Conservation (phyloP, 2,797 vertebrate species). For the Channa striata region DNA sequence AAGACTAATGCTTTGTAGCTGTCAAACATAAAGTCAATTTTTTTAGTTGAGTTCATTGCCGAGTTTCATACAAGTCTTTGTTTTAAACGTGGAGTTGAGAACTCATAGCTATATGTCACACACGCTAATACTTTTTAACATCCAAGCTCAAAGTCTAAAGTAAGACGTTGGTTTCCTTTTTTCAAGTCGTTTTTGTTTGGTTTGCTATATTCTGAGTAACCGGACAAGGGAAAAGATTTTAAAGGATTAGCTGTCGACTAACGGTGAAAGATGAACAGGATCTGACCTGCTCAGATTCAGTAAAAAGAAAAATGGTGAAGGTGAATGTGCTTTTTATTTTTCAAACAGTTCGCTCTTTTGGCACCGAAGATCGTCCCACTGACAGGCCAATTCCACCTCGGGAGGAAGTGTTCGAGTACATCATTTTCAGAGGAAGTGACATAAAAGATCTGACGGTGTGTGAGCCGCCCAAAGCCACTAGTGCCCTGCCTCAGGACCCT, state of each 20-base stretch:
- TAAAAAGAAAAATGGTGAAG: too few relatives aligned
- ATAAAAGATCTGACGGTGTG: slow-evolving; percentile 99
- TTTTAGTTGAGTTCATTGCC: too few relatives aligned
- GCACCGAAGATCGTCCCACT: slow-evolving; percentile 96
- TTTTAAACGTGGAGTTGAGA: neutral
- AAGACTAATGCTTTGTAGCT: fast-evolving
- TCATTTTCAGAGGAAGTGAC: slow-evolving; percentile 97
- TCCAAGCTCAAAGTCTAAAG: neutral
- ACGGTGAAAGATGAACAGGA: too few relatives aligned
- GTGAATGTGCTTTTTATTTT: neutral
- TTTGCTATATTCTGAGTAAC: too few relatives aligned
- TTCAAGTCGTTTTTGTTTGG: neutral
- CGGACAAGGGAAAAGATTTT: too few relatives aligned
- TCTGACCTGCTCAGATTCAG: neutral
- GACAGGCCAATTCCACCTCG: slow-evolving; percentile 97
- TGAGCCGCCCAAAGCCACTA: slow-evolving; percentile 95
- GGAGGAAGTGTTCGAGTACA: slow-evolving; percentile 98
- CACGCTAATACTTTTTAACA: neutral
- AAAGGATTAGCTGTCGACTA: too few relatives aligned
- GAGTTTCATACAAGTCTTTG: neutral
- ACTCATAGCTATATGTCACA: neutral
- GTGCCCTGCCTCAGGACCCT: slow-evolving; percentile 95
- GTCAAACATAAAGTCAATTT: too few relatives aligned
- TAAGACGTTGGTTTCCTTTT: too few relatives aligned
- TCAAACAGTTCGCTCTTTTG: slow-evolving; percentile 94